phyloP scores from a whole-genome alignment of 2,113 vertebrate species.

The Xyliphius kryptos region DNA sequence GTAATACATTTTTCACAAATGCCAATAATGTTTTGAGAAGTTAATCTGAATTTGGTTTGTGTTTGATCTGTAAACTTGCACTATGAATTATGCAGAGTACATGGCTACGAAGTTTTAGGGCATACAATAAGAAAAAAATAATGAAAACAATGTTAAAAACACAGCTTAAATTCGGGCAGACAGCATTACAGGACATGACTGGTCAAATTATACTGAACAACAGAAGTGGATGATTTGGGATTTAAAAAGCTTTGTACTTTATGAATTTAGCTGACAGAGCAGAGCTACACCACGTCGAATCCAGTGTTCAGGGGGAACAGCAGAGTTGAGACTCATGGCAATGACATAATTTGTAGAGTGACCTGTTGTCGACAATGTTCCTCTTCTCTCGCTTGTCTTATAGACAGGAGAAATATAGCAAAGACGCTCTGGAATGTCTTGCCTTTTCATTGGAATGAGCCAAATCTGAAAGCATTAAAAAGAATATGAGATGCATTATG shows the following conservation, averaged over 20 bases:
- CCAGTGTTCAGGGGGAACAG: conserved; percentile 71
- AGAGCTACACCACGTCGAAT: conserved; percentile 75
- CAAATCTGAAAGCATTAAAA: conserved; percentile 67
- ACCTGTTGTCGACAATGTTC: conserved; percentile 78
- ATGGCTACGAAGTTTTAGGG: no score
- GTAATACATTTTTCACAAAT: no score
- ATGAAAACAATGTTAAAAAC: no score
- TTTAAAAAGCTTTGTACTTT: conserved; percentile 17
- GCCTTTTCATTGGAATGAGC: conserved; percentile 72
- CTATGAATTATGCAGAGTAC: no score
- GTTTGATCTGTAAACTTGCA: no score
- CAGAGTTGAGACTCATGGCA: conserved; percentile 71
- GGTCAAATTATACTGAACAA: not conserved
- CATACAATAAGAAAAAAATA: no score
- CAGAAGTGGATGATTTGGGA: not conserved
- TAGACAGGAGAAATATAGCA: conserved; percentile 74
- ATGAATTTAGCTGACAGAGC: conserved; percentile 77
- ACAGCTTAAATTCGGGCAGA: no score
- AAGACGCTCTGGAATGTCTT: conserved; percentile 66
- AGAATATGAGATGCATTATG: no score
- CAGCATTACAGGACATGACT: no score
- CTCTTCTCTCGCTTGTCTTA: conserved; percentile 82
- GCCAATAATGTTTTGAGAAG: no score
- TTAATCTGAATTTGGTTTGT: no score
- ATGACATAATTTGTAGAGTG: conserved; percentile 86